Conservation (phyloP, 2,888 invertebrate species). For the Euplexia lucipara region DNA sequence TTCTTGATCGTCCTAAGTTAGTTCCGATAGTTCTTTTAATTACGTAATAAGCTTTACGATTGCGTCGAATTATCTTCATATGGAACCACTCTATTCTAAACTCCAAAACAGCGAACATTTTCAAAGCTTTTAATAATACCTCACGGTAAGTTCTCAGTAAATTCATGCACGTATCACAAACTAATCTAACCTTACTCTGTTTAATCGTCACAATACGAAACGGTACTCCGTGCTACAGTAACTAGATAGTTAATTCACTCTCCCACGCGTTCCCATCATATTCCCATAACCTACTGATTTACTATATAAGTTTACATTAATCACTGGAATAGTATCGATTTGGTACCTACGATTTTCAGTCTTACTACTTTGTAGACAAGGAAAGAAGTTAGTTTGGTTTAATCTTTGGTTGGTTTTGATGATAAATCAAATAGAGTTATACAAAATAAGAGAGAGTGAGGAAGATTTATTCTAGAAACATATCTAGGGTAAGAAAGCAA, state of each 20-base stretch:
- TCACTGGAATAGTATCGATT: conserved; percentile 21
- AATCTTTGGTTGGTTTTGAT: not conserved
- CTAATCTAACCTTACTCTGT: conserved; percentile 21
- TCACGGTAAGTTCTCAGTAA: no score
- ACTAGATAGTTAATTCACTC: conserved; percentile 46
- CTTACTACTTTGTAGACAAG: conserved; percentile 11
- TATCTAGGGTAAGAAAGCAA: not conserved
- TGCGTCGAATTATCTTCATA: no score
- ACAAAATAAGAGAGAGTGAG: not conserved
- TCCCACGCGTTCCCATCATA: conserved; percentile 59
- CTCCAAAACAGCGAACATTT: no score
- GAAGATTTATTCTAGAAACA: not conserved
- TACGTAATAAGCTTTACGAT: no score
- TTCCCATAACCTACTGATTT: conserved; percentile 64
- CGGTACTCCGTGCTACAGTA: conserved; percentile 53
- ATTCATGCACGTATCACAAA: not conserved
- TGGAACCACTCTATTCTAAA: no score
- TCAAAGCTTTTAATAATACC: no score
- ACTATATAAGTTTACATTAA: conserved; percentile 28
- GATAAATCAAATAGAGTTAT: not conserved
- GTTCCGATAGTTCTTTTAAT: not conserved
- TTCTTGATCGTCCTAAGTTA: not conserved
- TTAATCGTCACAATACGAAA: conserved; percentile 41
- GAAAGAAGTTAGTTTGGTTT: not conserved
- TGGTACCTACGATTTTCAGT: conserved; percentile 20